Conservation (phyloP, 2,888 invertebrate genomes). For the Troides oblongomaculatus region DNA sequence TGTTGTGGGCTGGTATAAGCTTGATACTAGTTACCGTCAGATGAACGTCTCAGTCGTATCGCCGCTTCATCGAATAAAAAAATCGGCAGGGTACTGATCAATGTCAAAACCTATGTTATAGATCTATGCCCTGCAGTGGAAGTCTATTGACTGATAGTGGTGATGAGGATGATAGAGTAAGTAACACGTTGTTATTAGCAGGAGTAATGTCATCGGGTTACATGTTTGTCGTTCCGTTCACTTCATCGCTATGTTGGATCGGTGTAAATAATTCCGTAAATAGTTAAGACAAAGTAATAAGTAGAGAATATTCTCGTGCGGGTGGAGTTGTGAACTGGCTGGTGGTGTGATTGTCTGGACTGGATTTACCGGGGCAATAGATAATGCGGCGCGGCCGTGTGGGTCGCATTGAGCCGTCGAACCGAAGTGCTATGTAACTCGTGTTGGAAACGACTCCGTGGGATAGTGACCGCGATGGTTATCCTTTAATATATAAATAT, state of each 20-base stretch:
- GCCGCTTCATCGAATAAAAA: too few relatives aligned
- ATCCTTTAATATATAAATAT: constrained; percentile 27
- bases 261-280: constrained; percentile 1
- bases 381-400: constrained; percentile 20
- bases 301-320: constrained; percentile 21
- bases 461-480: constrained; percentile 23
- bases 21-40: too few relatives aligned
- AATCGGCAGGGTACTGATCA: too few relatives aligned
- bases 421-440: constrained; percentile 25
- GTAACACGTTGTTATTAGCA: too few relatives aligned
- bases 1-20: too few relatives aligned
- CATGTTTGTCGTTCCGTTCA: too few relatives aligned
- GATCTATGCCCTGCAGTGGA: too few relatives aligned
- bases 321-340: constrained; percentile 26
- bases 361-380: constrained; percentile 27
- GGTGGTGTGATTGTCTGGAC: constrained; percentile 26
- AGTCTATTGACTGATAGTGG: too few relatives aligned
- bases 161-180: too few relatives aligned
- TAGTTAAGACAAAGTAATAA: constrained; percentile 9
- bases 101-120: too few relatives aligned
- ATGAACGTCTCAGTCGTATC: too few relatives aligned
- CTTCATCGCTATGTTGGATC: constrained; percentile 8
- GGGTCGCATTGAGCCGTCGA: constrained; percentile 30
- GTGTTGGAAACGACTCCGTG: constrained; percentile 25
- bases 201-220: too few relatives aligned